phyloP scores from a whole-genome alignment of 2,888 invertebrate species.

The Agonopterix alstromeriana region DNA sequence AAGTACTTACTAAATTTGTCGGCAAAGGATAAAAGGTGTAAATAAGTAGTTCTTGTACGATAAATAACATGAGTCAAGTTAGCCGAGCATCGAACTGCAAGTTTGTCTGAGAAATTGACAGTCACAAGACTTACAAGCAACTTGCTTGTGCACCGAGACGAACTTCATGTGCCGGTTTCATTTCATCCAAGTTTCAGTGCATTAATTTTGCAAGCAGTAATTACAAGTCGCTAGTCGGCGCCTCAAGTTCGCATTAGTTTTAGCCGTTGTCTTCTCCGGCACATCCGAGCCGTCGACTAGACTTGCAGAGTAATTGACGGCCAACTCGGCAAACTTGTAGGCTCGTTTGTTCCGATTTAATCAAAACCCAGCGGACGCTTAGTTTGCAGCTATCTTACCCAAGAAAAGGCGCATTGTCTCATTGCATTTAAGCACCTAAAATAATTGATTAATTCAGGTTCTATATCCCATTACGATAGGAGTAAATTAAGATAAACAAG shows the following conservation, averaged over 20 bases:
- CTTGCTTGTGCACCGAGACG: constrained; percentile 28
- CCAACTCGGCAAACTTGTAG: constrained; percentile 51
- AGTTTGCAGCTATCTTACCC: not conserved
- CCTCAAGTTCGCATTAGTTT: constrained; percentile 65
- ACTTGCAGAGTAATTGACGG: constrained; percentile 54
- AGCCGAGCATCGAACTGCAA: constrained; percentile 34
- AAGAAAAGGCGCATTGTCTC: not conserved
- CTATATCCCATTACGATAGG: too few relatives aligned
- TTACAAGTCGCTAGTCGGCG: constrained; percentile 68
- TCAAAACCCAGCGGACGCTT: constrained; percentile 33
- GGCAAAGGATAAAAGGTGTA: constrained; percentile 5
- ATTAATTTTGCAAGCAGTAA: constrained; percentile 74
- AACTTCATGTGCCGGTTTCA: constrained; percentile 67
- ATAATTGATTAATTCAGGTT: too few relatives aligned
- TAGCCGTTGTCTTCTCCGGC: constrained; percentile 54
- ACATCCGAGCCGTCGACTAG: constrained; percentile 38
- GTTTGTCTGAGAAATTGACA: constrained; percentile 37
- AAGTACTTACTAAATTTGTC: not conserved
- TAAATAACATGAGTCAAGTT: constrained; percentile 29
- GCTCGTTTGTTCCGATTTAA: constrained; percentile 56
- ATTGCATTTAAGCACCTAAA: not conserved
- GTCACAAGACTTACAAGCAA: constrained; percentile 16
- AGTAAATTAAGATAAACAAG: too few relatives aligned
- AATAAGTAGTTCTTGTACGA: constrained; percentile 23
- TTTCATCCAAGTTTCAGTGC: constrained; percentile 70